These are phyloP conservation scores for Entomobrya multifasciata DNA, from an alignment of 2,888 invertebrate genomes.

Conservation along the genomic window DNA sequence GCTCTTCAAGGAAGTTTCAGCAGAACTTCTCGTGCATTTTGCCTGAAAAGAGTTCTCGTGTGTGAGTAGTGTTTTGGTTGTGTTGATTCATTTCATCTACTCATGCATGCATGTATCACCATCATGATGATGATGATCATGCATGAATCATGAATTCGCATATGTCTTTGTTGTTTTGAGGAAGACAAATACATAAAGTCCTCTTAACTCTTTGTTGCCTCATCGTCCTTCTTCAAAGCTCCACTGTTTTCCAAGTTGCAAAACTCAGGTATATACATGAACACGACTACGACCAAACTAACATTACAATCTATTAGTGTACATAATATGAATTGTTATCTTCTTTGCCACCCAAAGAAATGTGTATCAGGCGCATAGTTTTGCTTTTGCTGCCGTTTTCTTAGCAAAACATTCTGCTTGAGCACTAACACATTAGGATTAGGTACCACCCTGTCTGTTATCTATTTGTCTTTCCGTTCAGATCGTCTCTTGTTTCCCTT, in stretches of 20 bases:
- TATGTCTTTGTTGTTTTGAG: slow-evolving; percentile 24
- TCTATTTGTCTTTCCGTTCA: slow-evolving; percentile 19
- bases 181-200: slow-evolving; percentile 22
- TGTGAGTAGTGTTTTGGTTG: not conserved
- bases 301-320: slow-evolving; percentile 12
- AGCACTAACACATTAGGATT: too few species aligned
- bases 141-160: slow-evolving; percentile 57
- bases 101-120: slow-evolving; percentile 54
- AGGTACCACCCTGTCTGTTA: slow-evolving; percentile 37
- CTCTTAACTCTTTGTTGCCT: slow-evolving; percentile 10
- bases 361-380: not conserved
- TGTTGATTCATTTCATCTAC: slow-evolving; percentile 56
- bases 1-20: not conserved
- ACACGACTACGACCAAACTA: too few species aligned
- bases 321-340: slow-evolving; percentile 16
- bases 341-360: not conserved
- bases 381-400: slow-evolving; percentile 12
- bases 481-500: slow-evolving; percentile 16
- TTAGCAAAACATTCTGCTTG: slow-evolving; percentile 2
- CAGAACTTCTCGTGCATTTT: not conserved
- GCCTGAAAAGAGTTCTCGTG: slow-evolving; percentile 5
- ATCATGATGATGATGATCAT: slow-evolving; percentile 26
- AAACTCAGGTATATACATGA: too few species aligned
- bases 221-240: slow-evolving; percentile 20
- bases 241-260: too few species aligned